phyloP scores from a whole-genome alignment of 2,888 invertebrate species.

The Clusia tigrina region DNA sequence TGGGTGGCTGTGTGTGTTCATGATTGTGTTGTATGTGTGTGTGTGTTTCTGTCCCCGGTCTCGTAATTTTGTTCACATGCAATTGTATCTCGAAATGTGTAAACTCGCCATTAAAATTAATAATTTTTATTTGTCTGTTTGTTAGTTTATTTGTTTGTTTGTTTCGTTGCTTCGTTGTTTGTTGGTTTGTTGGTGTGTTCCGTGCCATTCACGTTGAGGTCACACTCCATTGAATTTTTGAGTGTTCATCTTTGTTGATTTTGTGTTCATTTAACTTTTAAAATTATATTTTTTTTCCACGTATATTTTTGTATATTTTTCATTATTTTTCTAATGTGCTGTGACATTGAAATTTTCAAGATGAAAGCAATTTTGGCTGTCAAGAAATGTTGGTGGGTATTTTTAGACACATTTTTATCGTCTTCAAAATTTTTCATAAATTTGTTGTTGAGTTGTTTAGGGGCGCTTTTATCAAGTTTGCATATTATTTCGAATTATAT shows the following conservation, averaged over 20 bases:
- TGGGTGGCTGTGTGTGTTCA: background rate
- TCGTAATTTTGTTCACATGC: background rate
- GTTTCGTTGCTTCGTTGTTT: background rate
- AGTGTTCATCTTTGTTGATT: background rate
- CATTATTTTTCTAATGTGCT: background rate
- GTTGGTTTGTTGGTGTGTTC: background rate
- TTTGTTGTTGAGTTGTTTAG: no score
- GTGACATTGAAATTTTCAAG: slow-evolving; percentile 7
- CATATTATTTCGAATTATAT: no score
- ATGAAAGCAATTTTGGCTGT: slow-evolving; percentile 1
- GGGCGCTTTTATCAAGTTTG: no score
- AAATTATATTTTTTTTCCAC: slow-evolving; percentile 2
- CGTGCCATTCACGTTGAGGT: slow-evolving; percentile 7
- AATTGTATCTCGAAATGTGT: no score
- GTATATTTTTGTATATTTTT: background rate
- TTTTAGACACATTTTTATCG: background rate
- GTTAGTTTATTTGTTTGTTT: background rate
- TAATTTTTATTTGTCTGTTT: background rate
- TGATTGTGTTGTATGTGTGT: background rate
- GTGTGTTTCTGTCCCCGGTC: background rate
- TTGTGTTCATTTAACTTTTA: background rate
- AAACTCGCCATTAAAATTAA: background rate
- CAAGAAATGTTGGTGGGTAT: background rate
- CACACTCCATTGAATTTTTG: slow-evolving; percentile 5
- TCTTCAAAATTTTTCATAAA: no score